Evolutionary conservation across 2,888 invertebrate genomes (phyloP).

Genomic region (Aspidiotus rigidus): DNA sequence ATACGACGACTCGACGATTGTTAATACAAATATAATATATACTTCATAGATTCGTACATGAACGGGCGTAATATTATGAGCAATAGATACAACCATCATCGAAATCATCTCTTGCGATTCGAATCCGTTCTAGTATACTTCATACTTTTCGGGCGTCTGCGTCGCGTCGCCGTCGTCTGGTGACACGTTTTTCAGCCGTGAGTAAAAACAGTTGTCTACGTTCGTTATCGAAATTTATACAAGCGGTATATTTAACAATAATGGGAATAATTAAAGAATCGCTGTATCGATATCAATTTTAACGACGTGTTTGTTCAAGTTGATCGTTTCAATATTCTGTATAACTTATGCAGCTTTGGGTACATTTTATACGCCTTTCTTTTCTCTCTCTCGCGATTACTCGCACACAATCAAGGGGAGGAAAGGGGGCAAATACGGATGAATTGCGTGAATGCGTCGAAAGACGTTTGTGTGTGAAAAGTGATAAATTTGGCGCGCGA

Average conservation of each 20-base stretch:
- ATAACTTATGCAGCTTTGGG: background rate
- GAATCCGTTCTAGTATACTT: constrained; percentile 10
- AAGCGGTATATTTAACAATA: constrained; percentile 29
- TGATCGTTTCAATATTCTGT: constrained; percentile 29
- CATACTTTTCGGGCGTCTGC: constrained; percentile 18
- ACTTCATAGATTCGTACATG: background rate
- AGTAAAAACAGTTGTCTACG: constrained; percentile 28
- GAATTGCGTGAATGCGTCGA: no score
- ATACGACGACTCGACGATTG: constrained; percentile 13
- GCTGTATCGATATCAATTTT: constrained; percentile 29
- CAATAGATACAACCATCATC: no score
- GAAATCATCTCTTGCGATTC: no score
- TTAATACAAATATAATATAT: constrained; percentile 22
- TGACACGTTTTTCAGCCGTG: constrained; percentile 20
- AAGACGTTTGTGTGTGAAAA: no score
- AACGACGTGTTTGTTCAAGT: constrained; percentile 31
- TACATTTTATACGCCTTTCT: no score
- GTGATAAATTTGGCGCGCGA: no score
- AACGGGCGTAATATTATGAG: no score
- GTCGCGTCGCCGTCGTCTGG: background rate
- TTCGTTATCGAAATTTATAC: constrained; percentile 34
- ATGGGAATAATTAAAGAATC: constrained; percentile 33
- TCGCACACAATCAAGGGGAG: no score
- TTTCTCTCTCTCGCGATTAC: no score
- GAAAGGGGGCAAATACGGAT: no score